Evolutionary conservation across 2,797 vertebrate genomes (phyloP).

Genomic region (Momotus momota): DNA sequence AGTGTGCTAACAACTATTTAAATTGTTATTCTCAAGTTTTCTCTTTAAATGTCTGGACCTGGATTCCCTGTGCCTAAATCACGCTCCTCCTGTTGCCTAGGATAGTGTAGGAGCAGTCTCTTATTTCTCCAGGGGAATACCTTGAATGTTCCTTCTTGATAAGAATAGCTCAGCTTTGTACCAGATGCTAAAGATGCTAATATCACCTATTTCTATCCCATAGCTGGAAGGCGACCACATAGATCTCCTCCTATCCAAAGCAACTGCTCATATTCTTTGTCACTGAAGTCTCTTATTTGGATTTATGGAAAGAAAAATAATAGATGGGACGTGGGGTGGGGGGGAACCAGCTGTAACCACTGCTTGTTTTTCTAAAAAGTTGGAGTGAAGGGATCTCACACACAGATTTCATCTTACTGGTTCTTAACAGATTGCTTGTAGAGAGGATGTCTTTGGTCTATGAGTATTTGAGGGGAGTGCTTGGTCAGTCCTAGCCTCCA

Average conservation of each 20-base stretch:
- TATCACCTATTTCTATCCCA: background rate
- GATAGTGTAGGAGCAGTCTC: background rate
- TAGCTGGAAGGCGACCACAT: background rate
- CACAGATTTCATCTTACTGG: background rate
- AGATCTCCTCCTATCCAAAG: background rate
- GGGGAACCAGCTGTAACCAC: background rate
- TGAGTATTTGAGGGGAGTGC: background rate
- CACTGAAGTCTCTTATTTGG: background rate
- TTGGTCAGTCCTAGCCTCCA: background rate
- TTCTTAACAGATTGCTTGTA: background rate
- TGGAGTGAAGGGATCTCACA: background rate
- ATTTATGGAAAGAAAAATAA: background rate
- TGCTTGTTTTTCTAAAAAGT: background rate
- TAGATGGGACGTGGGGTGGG: no score
- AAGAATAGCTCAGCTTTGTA: background rate
- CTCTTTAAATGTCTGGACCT: background rate
- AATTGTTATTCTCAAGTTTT: background rate
- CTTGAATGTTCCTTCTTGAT: background rate
- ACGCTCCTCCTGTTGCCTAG: background rate
- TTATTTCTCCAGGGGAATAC: background rate
- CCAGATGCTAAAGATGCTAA: background rate
- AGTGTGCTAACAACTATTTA: background rate
- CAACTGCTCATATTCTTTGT: background rate
- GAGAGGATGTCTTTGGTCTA: background rate
- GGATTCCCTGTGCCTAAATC: background rate